A percentile compares a stretch with the other conserved stretches of the same genome.
These are phyloP conservation scores for Carlito syrichta DNA, from an alignment of 2,113 vertebrate species.

Conservation along the genomic window DNA sequence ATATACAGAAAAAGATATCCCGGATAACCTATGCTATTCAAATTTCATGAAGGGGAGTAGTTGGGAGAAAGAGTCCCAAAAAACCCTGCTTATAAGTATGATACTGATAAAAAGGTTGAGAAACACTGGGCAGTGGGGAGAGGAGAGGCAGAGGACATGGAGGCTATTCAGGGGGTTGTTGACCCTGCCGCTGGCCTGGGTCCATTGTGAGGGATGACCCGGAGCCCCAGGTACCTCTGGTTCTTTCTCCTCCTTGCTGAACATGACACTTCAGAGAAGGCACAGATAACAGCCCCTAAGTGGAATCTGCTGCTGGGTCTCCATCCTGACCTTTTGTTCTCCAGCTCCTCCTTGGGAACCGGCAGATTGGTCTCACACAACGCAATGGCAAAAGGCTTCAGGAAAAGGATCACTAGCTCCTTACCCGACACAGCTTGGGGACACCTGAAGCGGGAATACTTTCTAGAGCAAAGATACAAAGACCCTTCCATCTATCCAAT, in stretches of 20 bases:
- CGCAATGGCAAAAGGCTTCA: neutral
- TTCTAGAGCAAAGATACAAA: neutral
- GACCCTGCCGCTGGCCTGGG: neutral
- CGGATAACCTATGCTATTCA: neutral
- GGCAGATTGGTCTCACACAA: neutral
- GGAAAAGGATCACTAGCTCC: neutral
- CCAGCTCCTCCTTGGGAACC: neutral
- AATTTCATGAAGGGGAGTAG: neutral
- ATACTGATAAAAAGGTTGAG: neutral
- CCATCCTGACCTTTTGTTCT: accelerated
- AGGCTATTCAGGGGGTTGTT: neutral
- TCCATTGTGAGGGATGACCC: accelerated
- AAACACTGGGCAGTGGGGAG: neutral
- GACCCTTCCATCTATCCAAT: too few relatives aligned
- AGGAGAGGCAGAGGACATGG: neutral
- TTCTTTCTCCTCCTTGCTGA: neutral
- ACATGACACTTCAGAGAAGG: neutral
- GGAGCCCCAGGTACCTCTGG: accelerated
- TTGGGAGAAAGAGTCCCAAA: neutral
- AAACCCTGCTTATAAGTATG: neutral
- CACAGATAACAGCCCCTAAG: too few relatives aligned
- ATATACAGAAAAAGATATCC: neutral
- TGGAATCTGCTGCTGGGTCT: neutral
- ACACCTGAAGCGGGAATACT: neutral
- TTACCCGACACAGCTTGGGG: neutral